phyloP scores from a whole-genome alignment of 2,113 vertebrate species.

The Nyctereutes procyonoides region DNA sequence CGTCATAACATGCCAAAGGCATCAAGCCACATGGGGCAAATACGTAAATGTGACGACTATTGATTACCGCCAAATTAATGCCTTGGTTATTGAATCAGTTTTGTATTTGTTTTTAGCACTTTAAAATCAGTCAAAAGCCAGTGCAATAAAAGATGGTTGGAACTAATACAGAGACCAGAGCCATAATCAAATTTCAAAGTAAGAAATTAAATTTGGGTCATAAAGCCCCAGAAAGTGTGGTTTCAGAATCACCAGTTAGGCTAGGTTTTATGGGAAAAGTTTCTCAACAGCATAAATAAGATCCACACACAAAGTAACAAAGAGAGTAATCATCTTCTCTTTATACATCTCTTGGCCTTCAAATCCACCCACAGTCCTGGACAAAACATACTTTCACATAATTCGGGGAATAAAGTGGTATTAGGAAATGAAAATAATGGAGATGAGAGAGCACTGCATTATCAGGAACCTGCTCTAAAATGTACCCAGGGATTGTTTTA shows the following conservation, averaged over 20 bases:
- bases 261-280: slow-evolving; percentile 20
- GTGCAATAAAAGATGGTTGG: not conserved
- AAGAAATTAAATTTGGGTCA: slow-evolving; percentile 47
- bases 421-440: not conserved
- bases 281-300: not conserved
- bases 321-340: not conserved
- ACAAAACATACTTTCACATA: not conserved
- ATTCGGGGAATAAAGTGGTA: not conserved
- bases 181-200: slow-evolving; percentile 36
- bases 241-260: not conserved
- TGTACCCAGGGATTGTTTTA: not conserved
- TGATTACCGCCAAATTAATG: slow-evolving; percentile 59
- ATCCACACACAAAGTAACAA: not conserved
- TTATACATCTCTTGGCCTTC: not conserved
- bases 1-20: slow-evolving; percentile 15
- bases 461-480: not conserved
- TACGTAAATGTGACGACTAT: slow-evolving; percentile 53
- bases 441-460: not conserved
- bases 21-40: not conserved
- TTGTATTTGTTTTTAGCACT: slow-evolving; percentile 43
- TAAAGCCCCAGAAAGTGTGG: not conserved
- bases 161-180: slow-evolving; percentile 43
- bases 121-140: slow-evolving; percentile 66
- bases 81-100: slow-evolving; percentile 54
- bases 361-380: not conserved